A percentile compares a stretch with the other conserved stretches of the same genome.
phyloP scores from a whole-genome alignment of 1,140 invertebrate genomes.

The Drosophila tani region DNA sequence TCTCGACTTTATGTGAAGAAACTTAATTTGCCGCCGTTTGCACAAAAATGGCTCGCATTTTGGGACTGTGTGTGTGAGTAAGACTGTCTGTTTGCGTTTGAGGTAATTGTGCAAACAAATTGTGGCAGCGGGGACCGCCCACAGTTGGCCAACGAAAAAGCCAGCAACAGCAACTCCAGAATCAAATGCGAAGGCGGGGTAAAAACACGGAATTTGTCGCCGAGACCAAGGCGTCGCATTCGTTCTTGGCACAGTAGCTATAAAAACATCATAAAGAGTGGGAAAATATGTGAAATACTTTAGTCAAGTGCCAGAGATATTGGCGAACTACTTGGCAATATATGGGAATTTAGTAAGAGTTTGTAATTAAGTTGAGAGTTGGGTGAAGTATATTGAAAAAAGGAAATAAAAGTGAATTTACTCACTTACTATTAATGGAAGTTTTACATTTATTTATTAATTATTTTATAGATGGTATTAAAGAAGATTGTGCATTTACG shows the following conservation, averaged over 20 bases:
- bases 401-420: too few species aligned
- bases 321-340: slow-evolving; percentile 16
- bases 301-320: slow-evolving; percentile 24
- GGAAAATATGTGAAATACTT: slow-evolving; percentile 36
- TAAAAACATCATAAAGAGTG: slow-evolving; percentile 43
- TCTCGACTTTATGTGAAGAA: slow-evolving; percentile 69
- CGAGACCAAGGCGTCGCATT: slow-evolving; percentile 34
- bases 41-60: slow-evolving; percentile 60
- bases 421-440: too few species aligned
- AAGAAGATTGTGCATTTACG: too few species aligned
- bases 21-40: slow-evolving; percentile 77
- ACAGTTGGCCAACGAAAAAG: slow-evolving; percentile 32
- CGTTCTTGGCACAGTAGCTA: slow-evolving; percentile 51
- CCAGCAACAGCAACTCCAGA: slow-evolving; percentile 16
- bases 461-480: too few species aligned
- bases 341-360: background rate
- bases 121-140: slow-evolving; percentile 18
- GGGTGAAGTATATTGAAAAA: accelerated
- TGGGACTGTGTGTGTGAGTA: slow-evolving; percentile 13
- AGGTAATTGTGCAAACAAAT: slow-evolving; percentile 74
- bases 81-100: slow-evolving; percentile 52
- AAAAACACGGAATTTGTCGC: slow-evolving; percentile 35
- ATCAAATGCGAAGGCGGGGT: slow-evolving; percentile 30
- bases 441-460: too few species aligned
- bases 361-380: slow-evolving; percentile 16